A percentile compares a stretch with the other conserved stretches of the same genome.
phyloP scores from a whole-genome alignment of 2,113 vertebrate species.

The Forbesichthys agassizii region DNA sequence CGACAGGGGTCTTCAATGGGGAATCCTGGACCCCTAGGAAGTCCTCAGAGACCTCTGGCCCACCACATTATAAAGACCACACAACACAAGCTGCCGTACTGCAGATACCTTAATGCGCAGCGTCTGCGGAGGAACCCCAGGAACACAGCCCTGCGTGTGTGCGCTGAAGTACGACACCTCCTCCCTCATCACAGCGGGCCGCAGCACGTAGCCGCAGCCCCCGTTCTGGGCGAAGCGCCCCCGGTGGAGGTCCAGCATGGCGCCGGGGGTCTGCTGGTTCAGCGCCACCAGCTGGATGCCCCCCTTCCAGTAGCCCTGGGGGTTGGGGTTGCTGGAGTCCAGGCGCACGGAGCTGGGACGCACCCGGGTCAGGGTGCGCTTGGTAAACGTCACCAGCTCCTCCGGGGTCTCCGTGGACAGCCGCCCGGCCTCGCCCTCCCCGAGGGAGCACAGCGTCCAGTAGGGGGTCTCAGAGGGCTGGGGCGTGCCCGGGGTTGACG shows the following conservation, averaged over 20 bases:
- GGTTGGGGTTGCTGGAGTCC: slow-evolving; percentile 96
- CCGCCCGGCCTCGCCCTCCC: slow-evolving; percentile 89
- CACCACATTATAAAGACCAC: no score
- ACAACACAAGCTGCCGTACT: no score
- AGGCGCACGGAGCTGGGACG: slow-evolving; percentile 92
- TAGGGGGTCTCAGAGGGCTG: slow-evolving; percentile 58
- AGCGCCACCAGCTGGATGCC: slow-evolving; percentile 96
- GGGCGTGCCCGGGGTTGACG: slow-evolving; percentile 77
- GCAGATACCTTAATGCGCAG: slow-evolving; percentile 85
- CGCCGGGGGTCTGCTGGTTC: slow-evolving; percentile 96
- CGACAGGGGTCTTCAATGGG: no score
- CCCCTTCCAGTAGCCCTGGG: slow-evolving; percentile 97
- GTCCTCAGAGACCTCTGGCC: no score
- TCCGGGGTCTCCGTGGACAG: slow-evolving; percentile 92
- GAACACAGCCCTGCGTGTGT: slow-evolving; percentile 92
- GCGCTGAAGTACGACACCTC: slow-evolving; percentile 97
- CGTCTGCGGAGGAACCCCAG: slow-evolving; percentile 89
- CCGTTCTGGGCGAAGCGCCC: slow-evolving; percentile 95
- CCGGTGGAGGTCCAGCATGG: slow-evolving; percentile 94
- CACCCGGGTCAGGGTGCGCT: slow-evolving; percentile 89
- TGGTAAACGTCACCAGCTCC: slow-evolving; percentile 95
- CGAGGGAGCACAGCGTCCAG: slow-evolving; percentile 93
- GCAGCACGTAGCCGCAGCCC: slow-evolving; percentile 91
- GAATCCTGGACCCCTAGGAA: no score
- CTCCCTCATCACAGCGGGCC: slow-evolving; percentile 92